Evolutionary conservation across 2,797 vertebrate genomes (phyloP).

Genomic region (Parauchenoglanis punctatus): DNA sequence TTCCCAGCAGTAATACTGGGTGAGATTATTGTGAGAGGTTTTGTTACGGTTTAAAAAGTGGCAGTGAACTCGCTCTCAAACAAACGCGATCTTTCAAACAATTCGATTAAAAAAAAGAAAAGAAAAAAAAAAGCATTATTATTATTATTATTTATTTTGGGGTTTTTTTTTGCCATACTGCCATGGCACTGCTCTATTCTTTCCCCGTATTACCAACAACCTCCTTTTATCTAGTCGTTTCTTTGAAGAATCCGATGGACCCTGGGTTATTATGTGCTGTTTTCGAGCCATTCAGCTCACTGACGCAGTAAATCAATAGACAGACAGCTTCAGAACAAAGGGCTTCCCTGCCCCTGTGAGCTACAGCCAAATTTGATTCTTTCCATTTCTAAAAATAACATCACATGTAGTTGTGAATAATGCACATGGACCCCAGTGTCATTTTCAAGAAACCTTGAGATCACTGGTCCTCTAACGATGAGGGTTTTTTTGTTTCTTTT

Average conservation of each 20-base stretch:
- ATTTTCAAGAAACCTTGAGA: background rate
- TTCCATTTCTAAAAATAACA: background rate
- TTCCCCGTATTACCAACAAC: background rate
- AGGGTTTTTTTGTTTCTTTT: slow-evolving; percentile 19
- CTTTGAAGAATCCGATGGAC: background rate
- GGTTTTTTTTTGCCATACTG: background rate
- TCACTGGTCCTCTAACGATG: background rate
- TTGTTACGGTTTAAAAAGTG: background rate
- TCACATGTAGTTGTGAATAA: background rate
- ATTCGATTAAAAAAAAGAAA: background rate
- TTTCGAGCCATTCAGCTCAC: background rate
- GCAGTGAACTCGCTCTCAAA: background rate
- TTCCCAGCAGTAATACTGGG: background rate
- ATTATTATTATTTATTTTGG: no score
- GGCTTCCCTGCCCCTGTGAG: slow-evolving; percentile 14
- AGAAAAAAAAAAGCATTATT: background rate
- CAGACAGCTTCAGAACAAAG: slow-evolving; percentile 28
- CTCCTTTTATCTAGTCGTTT: background rate
- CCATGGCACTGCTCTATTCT: background rate
- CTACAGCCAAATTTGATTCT: slow-evolving; percentile 6
- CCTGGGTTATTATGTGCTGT: background rate
- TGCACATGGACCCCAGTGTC: background rate
- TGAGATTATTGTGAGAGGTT: background rate
- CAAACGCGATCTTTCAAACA: background rate
- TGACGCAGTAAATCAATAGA: slow-evolving; percentile 25